phyloP scores from a whole-genome alignment of 1,140 invertebrate genomes.

The Pseudomyrmex cubaensis region DNA sequence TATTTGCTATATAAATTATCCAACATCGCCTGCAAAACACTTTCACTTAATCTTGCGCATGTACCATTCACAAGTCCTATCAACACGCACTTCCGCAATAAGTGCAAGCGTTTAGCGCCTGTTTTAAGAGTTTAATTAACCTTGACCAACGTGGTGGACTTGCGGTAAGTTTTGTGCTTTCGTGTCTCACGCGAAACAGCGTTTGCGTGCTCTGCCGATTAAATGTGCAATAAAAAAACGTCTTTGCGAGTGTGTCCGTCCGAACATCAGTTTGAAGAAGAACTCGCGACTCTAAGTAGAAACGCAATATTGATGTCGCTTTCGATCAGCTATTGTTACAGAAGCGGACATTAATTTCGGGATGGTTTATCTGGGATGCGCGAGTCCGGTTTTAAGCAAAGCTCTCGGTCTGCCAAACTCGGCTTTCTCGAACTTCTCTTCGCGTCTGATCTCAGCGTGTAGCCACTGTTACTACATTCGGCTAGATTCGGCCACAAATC shows the following conservation, averaged over 20 bases:
- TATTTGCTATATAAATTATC: not conserved
- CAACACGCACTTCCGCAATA: constrained; percentile 13
- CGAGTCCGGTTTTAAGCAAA: constrained; percentile 31
- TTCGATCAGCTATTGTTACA: constrained; percentile 19
- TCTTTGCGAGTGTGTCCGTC: constrained; percentile 27
- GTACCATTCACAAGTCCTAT: not conserved
- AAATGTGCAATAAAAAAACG: not conserved
- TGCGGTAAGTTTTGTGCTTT: not conserved
- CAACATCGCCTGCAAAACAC: not conserved
- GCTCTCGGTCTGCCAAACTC: constrained; percentile 15
- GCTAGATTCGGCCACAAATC: constrained; percentile 51
- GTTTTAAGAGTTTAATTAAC: constrained; percentile 50
- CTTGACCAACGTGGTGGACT: constrained; percentile 15
- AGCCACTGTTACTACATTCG: constrained; percentile 13
- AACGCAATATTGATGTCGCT: not conserved
- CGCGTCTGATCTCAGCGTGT: constrained; percentile 27
- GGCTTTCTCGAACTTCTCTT: constrained; percentile 18
- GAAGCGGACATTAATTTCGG: constrained; percentile 52
- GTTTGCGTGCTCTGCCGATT: constrained; percentile 20
- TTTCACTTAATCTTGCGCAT: constrained; percentile 14
- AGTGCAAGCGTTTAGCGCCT: constrained; percentile 13
- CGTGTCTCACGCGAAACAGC: constrained; percentile 56
- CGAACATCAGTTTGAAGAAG: not conserved
- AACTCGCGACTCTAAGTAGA: not conserved
- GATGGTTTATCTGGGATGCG: not conserved